These are phyloP conservation scores for Glossosoma conforme DNA, from an alignment of 1,140 invertebrate species.

Conservation along the genomic window DNA sequence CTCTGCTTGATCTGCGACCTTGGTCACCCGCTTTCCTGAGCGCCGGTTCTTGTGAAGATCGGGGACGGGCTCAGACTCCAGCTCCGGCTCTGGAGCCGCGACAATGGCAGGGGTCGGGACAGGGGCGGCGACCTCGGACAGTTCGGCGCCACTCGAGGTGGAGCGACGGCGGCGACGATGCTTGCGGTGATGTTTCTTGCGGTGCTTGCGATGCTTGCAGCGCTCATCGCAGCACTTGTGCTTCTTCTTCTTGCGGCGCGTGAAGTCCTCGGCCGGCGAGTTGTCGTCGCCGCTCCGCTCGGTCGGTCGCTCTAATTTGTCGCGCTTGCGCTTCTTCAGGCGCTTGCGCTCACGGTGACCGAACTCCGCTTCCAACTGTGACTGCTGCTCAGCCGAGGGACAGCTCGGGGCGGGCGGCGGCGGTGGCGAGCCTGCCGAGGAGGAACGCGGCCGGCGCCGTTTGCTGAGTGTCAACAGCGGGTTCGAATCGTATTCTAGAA, in stretches of 20 bases:
- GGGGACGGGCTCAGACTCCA: neutral
- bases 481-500: conserved; percentile 70
- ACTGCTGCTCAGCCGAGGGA: conserved; percentile 28
- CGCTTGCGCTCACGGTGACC: conserved; percentile 61
- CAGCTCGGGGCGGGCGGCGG: conserved; percentile 18
- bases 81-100: no score
- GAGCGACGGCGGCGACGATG: conserved; percentile 76
- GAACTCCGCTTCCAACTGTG: conserved; percentile 34
- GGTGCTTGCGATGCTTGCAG: conserved; percentile 66
- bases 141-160: no score
- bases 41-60: neutral
- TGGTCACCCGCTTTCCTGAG: no score
- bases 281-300: conserved; percentile 40
- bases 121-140: conserved; percentile 47
- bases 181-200: conserved; percentile 68
- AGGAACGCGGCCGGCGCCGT: conserved; percentile 61
- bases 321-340: conserved; percentile 64
- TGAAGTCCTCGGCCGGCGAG: conserved; percentile 41
- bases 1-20: no score
- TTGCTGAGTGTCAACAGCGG: conserved; percentile 70
- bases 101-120: no score
- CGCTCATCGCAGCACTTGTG: conserved; percentile 66
- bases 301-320: conserved; percentile 56
- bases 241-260: conserved; percentile 63
- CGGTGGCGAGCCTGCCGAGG: conserved; percentile 28